These are phyloP conservation scores for Ceramica pisi DNA, from an alignment of 2,888 invertebrate species.

Conservation along the genomic window DNA sequence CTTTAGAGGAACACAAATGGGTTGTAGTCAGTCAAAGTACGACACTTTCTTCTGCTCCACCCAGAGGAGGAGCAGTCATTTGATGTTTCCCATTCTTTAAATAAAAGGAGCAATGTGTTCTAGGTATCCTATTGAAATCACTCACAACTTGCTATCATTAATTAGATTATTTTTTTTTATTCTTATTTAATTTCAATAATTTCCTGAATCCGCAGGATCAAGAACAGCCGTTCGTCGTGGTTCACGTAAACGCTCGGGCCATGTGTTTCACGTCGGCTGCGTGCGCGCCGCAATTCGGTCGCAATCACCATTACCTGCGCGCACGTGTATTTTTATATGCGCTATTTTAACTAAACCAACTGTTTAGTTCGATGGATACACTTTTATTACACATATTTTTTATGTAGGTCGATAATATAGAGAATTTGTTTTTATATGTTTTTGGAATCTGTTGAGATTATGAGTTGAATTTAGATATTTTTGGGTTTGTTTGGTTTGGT, in stretches of 20 bases:
- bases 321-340: conserved; percentile 84
- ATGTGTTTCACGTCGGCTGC: conserved; percentile 84
- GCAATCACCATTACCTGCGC: conserved; percentile 85
- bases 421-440: conserved; percentile 60
- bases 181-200: background rate
- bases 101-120: no score
- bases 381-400: conserved; percentile 72
- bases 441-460: conserved; percentile 50
- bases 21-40: no score
- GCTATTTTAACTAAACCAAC: conserved; percentile 75
- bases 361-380: conserved; percentile 67
- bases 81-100: no score
- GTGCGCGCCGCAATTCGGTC: conserved; percentile 83
- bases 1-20: no score
- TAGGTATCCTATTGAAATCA: background rate
- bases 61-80: no score
- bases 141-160: background rate
- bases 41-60: no score
- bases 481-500: conserved; percentile 13
- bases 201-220: conserved; percentile 62
- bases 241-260: conserved; percentile 76
- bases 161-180: background rate
- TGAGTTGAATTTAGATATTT: conserved; percentile 33
- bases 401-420: conserved; percentile 63
- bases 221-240: conserved; percentile 52